These are phyloP conservation scores for Copsychus sechellarum DNA, from an alignment of 2,113 vertebrate genomes.

Conservation along the genomic window DNA sequence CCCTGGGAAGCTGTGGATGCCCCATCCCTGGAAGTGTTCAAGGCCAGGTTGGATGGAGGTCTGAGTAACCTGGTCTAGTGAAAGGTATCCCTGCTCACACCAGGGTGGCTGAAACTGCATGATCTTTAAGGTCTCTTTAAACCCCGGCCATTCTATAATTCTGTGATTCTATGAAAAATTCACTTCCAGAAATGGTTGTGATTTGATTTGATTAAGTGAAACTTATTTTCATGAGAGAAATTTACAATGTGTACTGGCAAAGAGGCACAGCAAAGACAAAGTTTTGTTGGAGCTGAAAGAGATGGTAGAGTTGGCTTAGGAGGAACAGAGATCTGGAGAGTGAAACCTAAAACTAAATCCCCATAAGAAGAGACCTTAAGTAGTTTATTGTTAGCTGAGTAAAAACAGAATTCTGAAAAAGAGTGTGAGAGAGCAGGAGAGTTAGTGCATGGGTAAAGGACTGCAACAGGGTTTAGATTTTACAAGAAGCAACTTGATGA, in stretches of 20 bases:
- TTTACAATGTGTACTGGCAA: background rate
- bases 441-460: background rate
- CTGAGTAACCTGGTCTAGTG: background rate
- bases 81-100: background rate
- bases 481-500: slow-evolving; percentile 9
- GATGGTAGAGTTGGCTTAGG: background rate
- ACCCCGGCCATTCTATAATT: background rate
- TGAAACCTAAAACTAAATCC: slow-evolving; percentile 12
- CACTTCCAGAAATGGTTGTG: background rate
- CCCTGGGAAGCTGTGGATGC: background rate
- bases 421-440: background rate
- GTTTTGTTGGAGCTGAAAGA: background rate
- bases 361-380: background rate
- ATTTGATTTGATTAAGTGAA: background rate
- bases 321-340: background rate
- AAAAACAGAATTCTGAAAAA: slow-evolving; percentile 14
- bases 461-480: background rate
- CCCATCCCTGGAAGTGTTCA: background rate
- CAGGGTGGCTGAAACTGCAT: background rate
- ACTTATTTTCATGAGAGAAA: background rate
- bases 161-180: background rate
- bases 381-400: slow-evolving; percentile 7
- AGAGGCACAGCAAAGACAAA: background rate
- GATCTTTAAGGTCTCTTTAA: background rate
- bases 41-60: background rate